phyloP scores from a whole-genome alignment of 2,888 invertebrate genomes.

The Baronia brevicornis region DNA sequence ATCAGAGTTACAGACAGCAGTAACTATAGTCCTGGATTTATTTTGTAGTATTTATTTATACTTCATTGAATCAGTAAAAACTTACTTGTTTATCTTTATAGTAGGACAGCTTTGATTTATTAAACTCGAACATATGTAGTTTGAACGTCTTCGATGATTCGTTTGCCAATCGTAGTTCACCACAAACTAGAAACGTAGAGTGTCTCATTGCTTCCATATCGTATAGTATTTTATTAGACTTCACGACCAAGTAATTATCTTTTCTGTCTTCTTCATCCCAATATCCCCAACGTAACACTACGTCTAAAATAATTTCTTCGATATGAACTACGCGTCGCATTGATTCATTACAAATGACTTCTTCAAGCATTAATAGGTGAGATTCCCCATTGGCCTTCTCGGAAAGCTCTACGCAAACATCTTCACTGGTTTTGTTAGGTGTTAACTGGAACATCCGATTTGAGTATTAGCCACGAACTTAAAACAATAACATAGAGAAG shows the following conservation, averaged over 20 bases:
- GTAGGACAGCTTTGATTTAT: constrained; percentile 83
- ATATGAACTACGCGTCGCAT: constrained; percentile 86
- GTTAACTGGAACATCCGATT: constrained; percentile 73
- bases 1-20: no score
- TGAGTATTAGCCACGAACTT: no score
- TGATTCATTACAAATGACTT: constrained; percentile 84
- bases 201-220: constrained; percentile 72
- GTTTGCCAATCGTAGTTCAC: constrained; percentile 87
- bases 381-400: constrained; percentile 78
- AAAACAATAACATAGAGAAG: no score
- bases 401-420: constrained; percentile 83
- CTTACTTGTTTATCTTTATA: constrained; percentile 83
- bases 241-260: constrained; percentile 85
- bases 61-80: constrained; percentile 7
- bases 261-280: constrained; percentile 92
- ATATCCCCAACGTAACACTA: constrained; percentile 88
- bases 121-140: constrained; percentile 86
- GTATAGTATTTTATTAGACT: constrained; percentile 61
- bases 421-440: constrained; percentile 84
- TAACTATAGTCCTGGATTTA: no score
- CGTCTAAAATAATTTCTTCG: constrained; percentile 80
- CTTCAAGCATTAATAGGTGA: constrained; percentile 85
- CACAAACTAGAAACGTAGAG: constrained; percentile 79
- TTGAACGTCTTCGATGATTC: constrained; percentile 84
- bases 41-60: not conserved